Conservation (phyloP, 2,888 invertebrate genomes). For the Sthenelais limicola region DNA sequence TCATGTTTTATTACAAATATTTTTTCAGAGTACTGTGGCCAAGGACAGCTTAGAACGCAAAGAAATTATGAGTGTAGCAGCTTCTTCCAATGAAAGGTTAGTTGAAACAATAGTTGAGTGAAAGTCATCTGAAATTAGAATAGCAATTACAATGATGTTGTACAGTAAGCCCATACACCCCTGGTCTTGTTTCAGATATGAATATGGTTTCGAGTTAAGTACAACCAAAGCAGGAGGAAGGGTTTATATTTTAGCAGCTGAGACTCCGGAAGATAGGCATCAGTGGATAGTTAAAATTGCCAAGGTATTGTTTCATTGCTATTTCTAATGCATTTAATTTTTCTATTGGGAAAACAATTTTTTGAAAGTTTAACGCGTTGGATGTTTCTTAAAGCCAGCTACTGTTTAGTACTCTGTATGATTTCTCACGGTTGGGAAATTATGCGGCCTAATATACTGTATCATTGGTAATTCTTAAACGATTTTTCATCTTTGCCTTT, state of each 20-base stretch:
- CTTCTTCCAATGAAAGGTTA: constrained; percentile 57
- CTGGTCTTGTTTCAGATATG: constrained; percentile 53
- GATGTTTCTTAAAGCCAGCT: too few relatives aligned
- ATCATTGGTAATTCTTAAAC: neutral
- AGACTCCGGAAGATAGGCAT: constrained; percentile 49
- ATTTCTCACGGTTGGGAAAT: too few relatives aligned
- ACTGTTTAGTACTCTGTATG: too few relatives aligned
- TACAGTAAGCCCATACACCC: neutral
- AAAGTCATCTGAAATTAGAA: neutral
- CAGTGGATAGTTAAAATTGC: constrained; percentile 45
- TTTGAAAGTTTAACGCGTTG: too few relatives aligned
- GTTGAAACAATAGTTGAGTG: neutral
- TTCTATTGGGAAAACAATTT: neutral
- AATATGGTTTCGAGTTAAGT: constrained; percentile 64
- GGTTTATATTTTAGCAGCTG: constrained; percentile 63
- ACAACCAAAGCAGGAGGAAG: constrained; percentile 59
- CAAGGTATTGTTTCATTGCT: constrained; percentile 48
- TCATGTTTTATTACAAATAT: neutral
- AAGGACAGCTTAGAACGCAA: constrained; percentile 64
- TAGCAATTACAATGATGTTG: neutral
- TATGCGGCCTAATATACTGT: neutral
- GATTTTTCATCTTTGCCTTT: neutral
- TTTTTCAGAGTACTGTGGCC: constrained; percentile 61
- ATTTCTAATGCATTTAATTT: neutral
- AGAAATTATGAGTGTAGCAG: constrained; percentile 59